phyloP scores from a whole-genome alignment of 1,140 invertebrate species.

The Glomeris maerens region DNA sequence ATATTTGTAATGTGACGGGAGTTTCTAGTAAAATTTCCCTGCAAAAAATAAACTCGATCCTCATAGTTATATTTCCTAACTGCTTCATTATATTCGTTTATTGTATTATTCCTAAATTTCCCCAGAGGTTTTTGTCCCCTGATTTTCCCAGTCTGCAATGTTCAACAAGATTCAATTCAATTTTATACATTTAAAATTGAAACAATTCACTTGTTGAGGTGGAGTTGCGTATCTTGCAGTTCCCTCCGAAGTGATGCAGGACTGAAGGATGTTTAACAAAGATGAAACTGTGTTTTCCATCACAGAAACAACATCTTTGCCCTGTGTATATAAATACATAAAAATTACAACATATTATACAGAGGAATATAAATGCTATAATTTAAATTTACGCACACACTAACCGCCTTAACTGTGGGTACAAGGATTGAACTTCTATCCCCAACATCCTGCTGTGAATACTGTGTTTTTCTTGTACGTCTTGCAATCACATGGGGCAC shows the following conservation, averaged over 20 bases:
- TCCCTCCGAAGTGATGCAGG: slow-evolving; percentile 66
- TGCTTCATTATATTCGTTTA: no score
- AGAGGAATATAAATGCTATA: slow-evolving; percentile 2
- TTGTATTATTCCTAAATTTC: no score
- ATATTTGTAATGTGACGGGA: no score
- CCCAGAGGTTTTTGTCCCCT: no score
- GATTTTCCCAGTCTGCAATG: no score
- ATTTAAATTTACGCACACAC: slow-evolving; percentile 2
- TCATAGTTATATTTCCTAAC: no score
- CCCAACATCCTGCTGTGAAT: slow-evolving; percentile 3
- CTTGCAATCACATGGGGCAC: slow-evolving; percentile 73
- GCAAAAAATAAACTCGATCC: no score
- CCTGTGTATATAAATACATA: slow-evolving; percentile 25
- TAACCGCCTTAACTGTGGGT: slow-evolving; percentile 21
- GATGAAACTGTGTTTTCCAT: slow-evolving; percentile 67
- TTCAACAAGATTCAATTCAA: background rate
- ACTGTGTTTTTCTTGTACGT: slow-evolving; percentile 32
- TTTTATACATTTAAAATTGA: slow-evolving; percentile 30
- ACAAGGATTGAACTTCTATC: slow-evolving; percentile 17
- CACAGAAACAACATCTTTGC: slow-evolving; percentile 46
- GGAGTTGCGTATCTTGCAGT: slow-evolving; percentile 63
- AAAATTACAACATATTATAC: background rate
- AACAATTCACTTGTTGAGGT: slow-evolving; percentile 70
- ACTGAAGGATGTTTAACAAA: slow-evolving; percentile 67
- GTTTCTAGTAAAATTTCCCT: no score